Evolutionary conservation across 2,113 vertebrate genomes (phyloP).

Genomic region (Myrmecophaga tridactyla): DNA sequence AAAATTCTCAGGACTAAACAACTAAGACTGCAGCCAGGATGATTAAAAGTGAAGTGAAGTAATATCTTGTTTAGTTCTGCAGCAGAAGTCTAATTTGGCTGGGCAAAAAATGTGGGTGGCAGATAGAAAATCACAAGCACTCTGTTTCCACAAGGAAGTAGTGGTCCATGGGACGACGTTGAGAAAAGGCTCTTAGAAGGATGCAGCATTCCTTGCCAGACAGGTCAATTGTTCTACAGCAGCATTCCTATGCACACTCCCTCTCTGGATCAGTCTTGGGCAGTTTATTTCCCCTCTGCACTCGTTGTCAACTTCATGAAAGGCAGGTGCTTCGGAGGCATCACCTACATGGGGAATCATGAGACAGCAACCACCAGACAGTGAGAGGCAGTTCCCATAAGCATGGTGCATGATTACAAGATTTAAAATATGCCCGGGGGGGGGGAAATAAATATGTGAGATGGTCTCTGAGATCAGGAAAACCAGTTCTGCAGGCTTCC

Average conservation of each 20-base stretch:
- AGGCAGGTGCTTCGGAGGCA: constrained; percentile 30
- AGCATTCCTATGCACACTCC: neutral
- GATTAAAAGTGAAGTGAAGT: neutral
- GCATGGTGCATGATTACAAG: neutral
- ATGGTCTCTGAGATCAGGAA: constrained; percentile 41
- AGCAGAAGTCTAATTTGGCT: neutral
- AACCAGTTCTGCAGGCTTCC: constrained; percentile 60
- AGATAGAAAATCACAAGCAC: neutral
- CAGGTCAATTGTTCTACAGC: neutral
- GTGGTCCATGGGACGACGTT: neutral
- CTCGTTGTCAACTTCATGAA: neutral
- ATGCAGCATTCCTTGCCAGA: neutral
- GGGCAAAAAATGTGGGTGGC: neutral
- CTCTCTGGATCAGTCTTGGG: neutral
- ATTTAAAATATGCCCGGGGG: neutral
- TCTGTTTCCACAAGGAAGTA: neutral
- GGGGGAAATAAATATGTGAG: neutral
- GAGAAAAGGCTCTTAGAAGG: neutral
- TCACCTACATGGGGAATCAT: constrained; percentile 53
- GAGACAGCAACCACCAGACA: constrained; percentile 32
- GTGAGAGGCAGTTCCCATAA: neutral
- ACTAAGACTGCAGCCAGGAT: neutral
- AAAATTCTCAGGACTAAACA: neutral
- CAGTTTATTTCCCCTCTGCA: neutral
- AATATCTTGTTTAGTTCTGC: neutral